Base-by-base conservation (phyloP, 2,113 vertebrate species). In the Neodontobutis hainanensis region DNA sequence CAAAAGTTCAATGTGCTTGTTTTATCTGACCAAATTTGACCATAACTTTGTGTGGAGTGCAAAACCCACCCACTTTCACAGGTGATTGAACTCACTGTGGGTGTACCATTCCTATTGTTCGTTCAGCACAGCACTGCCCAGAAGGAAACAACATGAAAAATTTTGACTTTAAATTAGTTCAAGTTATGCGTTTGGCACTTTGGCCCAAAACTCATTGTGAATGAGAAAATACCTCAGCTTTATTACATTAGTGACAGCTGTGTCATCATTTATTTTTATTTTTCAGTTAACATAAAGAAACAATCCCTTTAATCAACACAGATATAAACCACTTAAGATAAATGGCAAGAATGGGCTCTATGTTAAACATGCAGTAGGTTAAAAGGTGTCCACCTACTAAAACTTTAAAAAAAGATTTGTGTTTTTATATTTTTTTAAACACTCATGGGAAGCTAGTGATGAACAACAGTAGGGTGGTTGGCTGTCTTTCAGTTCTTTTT, bases 291-390 rank as follows among this genome's bases (percentile, higher is more conserved):
- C 35, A 0, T 12, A 6, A 46, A 48, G 52, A 46, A 45, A 42
- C 51, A 47, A 76, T 75, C 81, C 85, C 84, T 87, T 86, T 87
- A 87, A 82, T 67, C 7, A 40, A 48, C 6, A 4, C 16, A 34
- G 40, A 61, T 15, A 8, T 5, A 43, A 50, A 66, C 7, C 0
- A 40, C 49, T 12, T 36, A 48, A 58, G 34, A 36, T 0, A 27
- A 64, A 55, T 8, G 52, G 51, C 8, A 40, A 45, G 83, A 27
- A 27, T 27, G 79, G 73, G 81, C 81, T 84, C 48, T 8, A 8
- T 68, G 68, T 68, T 8, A 60, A 70, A 64, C 76, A 57, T 48
- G 78, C 64, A 64, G 56, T 35, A 0, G 56, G 46, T 75, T 65
- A 1, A 32, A 52, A 51, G 65, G 62, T 76, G 57, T 36, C 60